Percentiles rank a stretch among this genome's conserved stretches.
phyloP scores from a whole-genome alignment of 37 sponge, comb jelly and placozoan species.

The Haliclona indistincta region DNA sequence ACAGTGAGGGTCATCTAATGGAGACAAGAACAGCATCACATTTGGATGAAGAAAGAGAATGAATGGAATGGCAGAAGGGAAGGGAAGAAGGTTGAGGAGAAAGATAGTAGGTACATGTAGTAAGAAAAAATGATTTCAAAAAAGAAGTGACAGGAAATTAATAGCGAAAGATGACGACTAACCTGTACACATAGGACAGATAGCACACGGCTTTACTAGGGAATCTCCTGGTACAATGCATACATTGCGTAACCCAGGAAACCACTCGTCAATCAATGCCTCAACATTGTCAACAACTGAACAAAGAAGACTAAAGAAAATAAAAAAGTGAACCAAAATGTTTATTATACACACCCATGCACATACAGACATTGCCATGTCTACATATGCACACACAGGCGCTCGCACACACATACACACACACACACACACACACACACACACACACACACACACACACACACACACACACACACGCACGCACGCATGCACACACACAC shows the following conservation, averaged over 20 bases:
- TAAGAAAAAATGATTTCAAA: no score
- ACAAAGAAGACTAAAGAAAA: constrained; percentile 37
- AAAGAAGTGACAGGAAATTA: no score
- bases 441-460: no score
- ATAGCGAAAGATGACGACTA: constrained; percentile 1
- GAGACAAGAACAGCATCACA: neutral
- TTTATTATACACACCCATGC: neutral
- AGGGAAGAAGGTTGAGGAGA: no score
- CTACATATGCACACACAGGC: neutral
- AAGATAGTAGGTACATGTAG: no score
- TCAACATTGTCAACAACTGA: constrained; percentile 72
- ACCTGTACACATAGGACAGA: constrained; percentile 66
- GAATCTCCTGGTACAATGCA: constrained; percentile 31
- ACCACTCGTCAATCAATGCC: constrained; percentile 79
- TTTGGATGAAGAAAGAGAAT: no score
- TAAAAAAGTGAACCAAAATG: neutral
- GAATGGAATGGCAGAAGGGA: no score
- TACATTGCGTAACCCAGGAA: constrained; percentile 62
- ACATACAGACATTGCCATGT: neutral
- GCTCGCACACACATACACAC: neutral
- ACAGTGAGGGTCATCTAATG: constrained; percentile 12
- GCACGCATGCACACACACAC: neutral
- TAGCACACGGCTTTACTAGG: constrained; percentile 34
- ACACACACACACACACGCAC: no score
- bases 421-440: constrained; percentile 7